Base-by-base conservation (phyloP, 2,797 vertebrate species). In the Discoglossus pictus region DNA sequence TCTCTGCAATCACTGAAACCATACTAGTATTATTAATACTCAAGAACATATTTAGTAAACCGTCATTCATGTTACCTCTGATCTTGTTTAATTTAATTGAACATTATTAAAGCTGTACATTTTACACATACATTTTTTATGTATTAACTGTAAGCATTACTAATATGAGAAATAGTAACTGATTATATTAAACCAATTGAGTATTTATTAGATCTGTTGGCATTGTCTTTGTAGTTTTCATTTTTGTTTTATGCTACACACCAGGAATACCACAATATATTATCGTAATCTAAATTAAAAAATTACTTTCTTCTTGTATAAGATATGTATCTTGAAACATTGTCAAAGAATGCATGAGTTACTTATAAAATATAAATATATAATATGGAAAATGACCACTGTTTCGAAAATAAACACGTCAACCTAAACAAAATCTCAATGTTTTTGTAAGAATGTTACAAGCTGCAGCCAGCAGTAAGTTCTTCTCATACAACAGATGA, bases 51-150 rank as follows among this genome's bases (percentile, higher is more conserved):
- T 71, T 76, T 75, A 78, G 78, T 74, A 78, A 79, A 75, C 69
- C 76, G 73, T 79, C 77, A 74, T 73, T 85, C 80, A 74, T 66
- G 78, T 79, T 74, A 81, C 72, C 74, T 79, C 51, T 81, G 76
- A 78, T 65, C 68, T 48, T 2, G 20, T 73, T 73, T 79, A 61
- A 79, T 80, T 82, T 75, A 18, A 51, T 63, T 39, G 64, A 58
- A 61, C 79, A 75, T 66, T 75, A 0, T 35, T 78, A 81, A 64
- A 71, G 77, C 40, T 77, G 65, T 75, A 25, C 46, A 70, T 68
- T 78, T 80, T 70, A 43, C 9, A 18, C 34, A 17, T 76, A 76
- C 0, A 51, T 68, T 84, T 72, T 44, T 35, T 73, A 60, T 68
- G 60, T 61, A 75, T 7, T 73, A 66, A 54, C n/a, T 35, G 17